Evolutionary conservation across 2,888 invertebrate species (phyloP), one percentile per base, ranked within the genome.

Genomic region (Parapristionchus giblindavisi): DNA sequence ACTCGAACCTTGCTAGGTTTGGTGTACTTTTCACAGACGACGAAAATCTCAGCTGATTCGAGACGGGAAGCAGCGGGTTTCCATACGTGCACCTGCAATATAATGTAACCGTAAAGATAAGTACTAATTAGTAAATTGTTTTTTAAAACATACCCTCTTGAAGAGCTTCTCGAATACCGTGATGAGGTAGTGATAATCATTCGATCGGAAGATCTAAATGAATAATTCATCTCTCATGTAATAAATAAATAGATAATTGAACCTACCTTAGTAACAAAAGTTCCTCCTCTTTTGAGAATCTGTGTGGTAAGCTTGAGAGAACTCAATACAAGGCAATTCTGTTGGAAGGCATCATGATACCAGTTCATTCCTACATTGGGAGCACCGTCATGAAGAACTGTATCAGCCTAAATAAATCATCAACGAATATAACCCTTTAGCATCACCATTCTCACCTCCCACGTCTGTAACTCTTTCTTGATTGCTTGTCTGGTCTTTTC

Each of bases 31-130:
- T 97, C 94, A 88, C 99, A 99, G 0, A 98, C 96, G 58, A 99
- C 94, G 89, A 98, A 99, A 84, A 99, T 99, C 91, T 99, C 99
- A 73, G 99, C 98, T 0, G 99, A 99, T 89, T 99, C 99, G 88
- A 92, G 93, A 90, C 99, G 93, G 0, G 98, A 99, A 0, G 99
- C 98, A 88, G 95, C 95, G 0, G 99, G 99, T 89, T 99, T 99
- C 27, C 99, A 99, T 0, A 97, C 96, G 89, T 96, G 95, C 8
- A 97, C 95, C 89, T 90, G 76, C 56, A 82, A 58, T 27, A 17
- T 8, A 36, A 66, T 17, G 17, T 27, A 74, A 74, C 21, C 24
- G 14, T 24, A 58, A 36, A n/a, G 4, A 71, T 29, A 71, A 71
- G 17, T 36, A 61, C 32, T 17, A 24, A 61, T 61, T 61, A 32